Evolutionary conservation across 1,140 invertebrate genomes (phyloP), one percentile per base, ranked within the genome.

Genomic region (Drosophila ercepeae): DNA sequence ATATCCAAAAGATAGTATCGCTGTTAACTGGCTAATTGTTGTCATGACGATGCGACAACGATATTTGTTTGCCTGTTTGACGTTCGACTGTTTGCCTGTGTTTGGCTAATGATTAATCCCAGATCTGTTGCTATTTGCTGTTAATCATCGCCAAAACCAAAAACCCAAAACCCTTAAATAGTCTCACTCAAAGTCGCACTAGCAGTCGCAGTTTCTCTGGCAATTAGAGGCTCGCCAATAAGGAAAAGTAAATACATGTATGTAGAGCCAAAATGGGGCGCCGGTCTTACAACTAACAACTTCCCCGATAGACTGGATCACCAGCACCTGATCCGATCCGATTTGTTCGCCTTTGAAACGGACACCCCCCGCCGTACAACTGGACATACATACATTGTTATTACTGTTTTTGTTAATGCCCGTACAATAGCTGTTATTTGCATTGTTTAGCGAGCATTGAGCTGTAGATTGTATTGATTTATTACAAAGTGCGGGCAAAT

Each of bases 221-320:
- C 78, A 78, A 78, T 83, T 82, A 83, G 78, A 82, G 32, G 63
- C 45, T 67, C 58, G 75, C 76, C 71, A 84, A 84, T 88, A 74
- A 84, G 81, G 81, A 84, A 84, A 84, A 75, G 73, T 65, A 84
- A 84, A 84, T 60, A 74, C 4, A 11, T 14, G 6, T 61, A 63
- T 64, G 44, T 61, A 46, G 44, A 23, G 13, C n/a, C 11, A n/a
- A 13, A n/a, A 36, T 4, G 34, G 11, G 4, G 41, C 41, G 16
- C 18, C 29, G n/a, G 34, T 50, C 53, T 64, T 46, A 74, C 51
- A 73, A 51, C 53, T 64, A 41, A 74, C 51, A 73, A 51, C 74
- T 76, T 76, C 73, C 73, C 65, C 75, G n/a, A 68, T 57, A 36
- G 36, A 8, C 16, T 16, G 39, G 14, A 16, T 42, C 39, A 7